Conservation (phyloP, 53 echinoderm and acorn worm species). For the Paracentrotus lividus region DNA sequence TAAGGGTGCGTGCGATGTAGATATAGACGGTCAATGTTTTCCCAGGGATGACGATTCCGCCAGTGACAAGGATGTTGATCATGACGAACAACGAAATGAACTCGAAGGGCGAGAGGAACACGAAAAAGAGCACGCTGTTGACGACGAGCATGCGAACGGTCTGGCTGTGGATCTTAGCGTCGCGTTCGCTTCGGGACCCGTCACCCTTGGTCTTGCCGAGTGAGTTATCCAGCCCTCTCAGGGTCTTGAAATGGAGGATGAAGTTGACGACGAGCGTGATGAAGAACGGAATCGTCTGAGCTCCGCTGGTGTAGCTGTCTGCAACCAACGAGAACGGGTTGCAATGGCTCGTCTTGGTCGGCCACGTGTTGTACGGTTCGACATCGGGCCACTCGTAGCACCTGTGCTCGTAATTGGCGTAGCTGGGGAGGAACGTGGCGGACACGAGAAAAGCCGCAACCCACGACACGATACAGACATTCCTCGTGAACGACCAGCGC, state of each 20-base stretch:
- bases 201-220: conserved; percentile 61
- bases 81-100: conserved; percentile 77
- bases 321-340: conserved; percentile 53
- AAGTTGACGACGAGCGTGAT: conserved; percentile 78
- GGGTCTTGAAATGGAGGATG: conserved; percentile 77
- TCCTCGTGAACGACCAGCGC: conserved; percentile 64
- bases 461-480: conserved; percentile 73
- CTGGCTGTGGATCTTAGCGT: conserved; percentile 80
- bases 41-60: conserved; percentile 69
- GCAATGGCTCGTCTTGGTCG: conserved; percentile 68
- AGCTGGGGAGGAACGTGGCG: conserved; percentile 75
- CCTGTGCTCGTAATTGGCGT: conserved; percentile 61
- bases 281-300: conserved; percentile 87
- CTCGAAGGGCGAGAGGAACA: conserved; percentile 88
- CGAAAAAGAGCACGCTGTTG: conserved; percentile 88
- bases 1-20: conserved; percentile 79
- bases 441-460: conserved; percentile 73
- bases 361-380: conserved; percentile 65
- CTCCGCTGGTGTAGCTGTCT: conserved; percentile 68
- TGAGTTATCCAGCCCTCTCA: conserved; percentile 54
- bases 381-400: conserved; percentile 82
- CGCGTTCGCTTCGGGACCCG: conserved; percentile 46
- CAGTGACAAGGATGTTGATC: conserved; percentile 66
- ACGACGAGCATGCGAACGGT: conserved; percentile 87
- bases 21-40: conserved; percentile 65